phyloP scores from a whole-genome alignment of 2,888 invertebrate genomes.

The Congeria kusceri region DNA sequence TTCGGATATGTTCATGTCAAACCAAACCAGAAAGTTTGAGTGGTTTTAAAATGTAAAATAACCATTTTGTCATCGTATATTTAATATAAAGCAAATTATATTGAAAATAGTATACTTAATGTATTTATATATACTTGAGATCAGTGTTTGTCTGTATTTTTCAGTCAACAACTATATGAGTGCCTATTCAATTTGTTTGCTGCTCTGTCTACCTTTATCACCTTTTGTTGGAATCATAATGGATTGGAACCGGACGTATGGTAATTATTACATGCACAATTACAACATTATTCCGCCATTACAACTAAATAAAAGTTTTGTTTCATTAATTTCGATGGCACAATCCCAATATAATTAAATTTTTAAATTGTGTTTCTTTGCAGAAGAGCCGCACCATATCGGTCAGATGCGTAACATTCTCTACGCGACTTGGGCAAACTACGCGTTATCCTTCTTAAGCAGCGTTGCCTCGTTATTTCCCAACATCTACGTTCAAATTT shows the following conservation, averaged over 20 bases:
- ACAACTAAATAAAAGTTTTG: no score
- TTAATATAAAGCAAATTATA: no score
- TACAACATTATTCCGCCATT: no score
- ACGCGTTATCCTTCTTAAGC: slow-evolving; percentile 64
- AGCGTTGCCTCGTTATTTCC: slow-evolving; percentile 66
- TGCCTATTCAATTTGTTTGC: slow-evolving; percentile 41
- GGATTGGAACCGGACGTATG: slow-evolving; percentile 64
- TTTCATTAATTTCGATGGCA: no score
- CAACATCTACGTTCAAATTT: slow-evolving; percentile 52
- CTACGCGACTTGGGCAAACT: slow-evolving; percentile 64
- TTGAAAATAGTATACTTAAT: no score
- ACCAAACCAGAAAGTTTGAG: no score
- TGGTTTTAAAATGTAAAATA: no score
- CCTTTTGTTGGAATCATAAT: slow-evolving; percentile 70
- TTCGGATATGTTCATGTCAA: no score
- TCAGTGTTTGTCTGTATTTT: background rate
- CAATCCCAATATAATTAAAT: no score
- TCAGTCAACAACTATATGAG: slow-evolving; percentile 23
- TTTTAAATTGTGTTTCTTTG: slow-evolving; percentile 7
- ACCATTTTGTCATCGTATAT: no score
- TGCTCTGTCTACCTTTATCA: slow-evolving; percentile 66
- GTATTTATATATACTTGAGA: background rate
- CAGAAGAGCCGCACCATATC: slow-evolving; percentile 64
- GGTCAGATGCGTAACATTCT: slow-evolving; percentile 75
- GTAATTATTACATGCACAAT: slow-evolving; percentile 35